Percentiles rank a stretch among this genome's conserved stretches.
phyloP scores from a whole-genome alignment of 2,113 vertebrate species.

The Brachyistius frenatus region DNA sequence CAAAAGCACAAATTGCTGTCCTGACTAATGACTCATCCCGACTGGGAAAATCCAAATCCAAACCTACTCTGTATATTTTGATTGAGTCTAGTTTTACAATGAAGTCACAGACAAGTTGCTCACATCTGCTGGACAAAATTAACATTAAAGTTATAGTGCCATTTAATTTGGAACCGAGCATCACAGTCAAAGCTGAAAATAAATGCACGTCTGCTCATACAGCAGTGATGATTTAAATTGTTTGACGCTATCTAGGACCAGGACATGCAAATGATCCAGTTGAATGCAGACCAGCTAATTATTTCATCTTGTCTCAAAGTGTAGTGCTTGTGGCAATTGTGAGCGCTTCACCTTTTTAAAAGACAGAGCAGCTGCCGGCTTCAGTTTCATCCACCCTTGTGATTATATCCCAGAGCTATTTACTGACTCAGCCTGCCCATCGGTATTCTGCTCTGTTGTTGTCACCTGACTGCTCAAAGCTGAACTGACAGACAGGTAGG shows the following conservation, averaged over 20 bases:
- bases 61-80: not conserved
- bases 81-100: not conserved
- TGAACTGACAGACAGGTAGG: conserved; percentile 32
- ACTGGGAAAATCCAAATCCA: not conserved
- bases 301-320: conserved; percentile 20
- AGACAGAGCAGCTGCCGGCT: not conserved
- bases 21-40: not conserved
- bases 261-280: conserved; percentile 2
- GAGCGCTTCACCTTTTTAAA: not conserved
- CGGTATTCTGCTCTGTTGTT: conserved; percentile 19
- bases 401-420: conserved; percentile 38
- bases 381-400: conserved; percentile 16
- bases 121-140: not conserved
- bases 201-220: not conserved
- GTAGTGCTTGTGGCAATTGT: not conserved
- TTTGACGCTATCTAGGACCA: not conserved
- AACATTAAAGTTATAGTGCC: not conserved
- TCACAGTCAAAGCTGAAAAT: conserved; percentile 1
- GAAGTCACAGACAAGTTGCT: not conserved
- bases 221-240: not conserved
- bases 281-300: conserved; percentile 28
- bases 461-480: conserved; percentile 46
- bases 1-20: not conserved
- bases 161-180: conserved; percentile 7
- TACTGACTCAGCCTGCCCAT: conserved; percentile 41